Conservation (phyloP, 2,797 vertebrate genomes). For the Cyprinella venusta region DNA sequence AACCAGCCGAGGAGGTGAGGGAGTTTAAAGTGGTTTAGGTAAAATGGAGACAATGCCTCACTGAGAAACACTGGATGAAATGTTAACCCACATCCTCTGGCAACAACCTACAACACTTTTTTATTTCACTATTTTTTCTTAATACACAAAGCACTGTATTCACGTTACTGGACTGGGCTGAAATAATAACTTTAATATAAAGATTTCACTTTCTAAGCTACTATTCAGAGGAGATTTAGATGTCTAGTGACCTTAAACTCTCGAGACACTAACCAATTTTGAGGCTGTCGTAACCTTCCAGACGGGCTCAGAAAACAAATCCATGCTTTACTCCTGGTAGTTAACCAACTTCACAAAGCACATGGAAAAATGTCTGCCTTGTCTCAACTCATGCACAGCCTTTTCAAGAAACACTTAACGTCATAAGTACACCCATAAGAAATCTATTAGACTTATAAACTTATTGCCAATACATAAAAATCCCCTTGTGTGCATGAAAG, state of each 20-base stretch:
- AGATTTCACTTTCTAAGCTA: background rate
- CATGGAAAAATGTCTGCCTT: constrained; percentile 1
- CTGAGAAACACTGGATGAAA: constrained; percentile 14
- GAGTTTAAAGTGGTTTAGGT: constrained; percentile 28
- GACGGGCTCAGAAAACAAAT: background rate
- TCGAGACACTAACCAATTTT: background rate
- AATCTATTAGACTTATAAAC: background rate
- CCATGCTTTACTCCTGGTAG: constrained; percentile 15
- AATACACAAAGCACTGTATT: background rate
- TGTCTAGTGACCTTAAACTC: background rate
- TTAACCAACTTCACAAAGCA: constrained; percentile 28
- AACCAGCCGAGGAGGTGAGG: constrained; percentile 1
- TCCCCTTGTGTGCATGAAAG: background rate
- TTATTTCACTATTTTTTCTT: constrained; percentile 1
- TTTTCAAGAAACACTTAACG: background rate
- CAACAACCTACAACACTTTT: constrained; percentile 2
- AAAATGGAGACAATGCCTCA: background rate
- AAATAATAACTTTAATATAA: constrained; percentile 2
- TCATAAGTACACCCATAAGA: background rate
- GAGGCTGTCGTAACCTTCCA: constrained; percentile 13
- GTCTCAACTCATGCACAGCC: constrained; percentile 4
- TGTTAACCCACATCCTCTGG: constrained; percentile 37
- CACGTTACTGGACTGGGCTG: background rate
- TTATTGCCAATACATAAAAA: background rate
- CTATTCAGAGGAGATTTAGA: background rate